phyloP scores from a whole-genome alignment of 2,888 invertebrate genomes.

The Tridacna gigas region DNA sequence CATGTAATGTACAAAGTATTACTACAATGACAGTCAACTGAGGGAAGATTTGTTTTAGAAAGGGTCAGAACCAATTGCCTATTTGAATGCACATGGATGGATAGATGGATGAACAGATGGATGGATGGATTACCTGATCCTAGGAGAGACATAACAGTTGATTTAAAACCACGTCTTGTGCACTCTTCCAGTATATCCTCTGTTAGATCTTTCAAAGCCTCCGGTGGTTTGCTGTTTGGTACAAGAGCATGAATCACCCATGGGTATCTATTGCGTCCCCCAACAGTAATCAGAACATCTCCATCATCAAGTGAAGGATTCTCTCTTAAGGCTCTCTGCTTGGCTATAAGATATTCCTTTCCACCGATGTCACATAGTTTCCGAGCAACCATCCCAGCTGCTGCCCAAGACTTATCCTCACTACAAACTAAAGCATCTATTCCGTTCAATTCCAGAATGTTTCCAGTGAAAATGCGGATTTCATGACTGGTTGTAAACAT shows the following conservation, averaged over 20 bases:
- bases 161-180: not conserved
- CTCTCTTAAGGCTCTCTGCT: not conserved
- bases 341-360: conserved; percentile 21
- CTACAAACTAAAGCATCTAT: conserved; percentile 45
- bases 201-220: not conserved
- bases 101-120: no score
- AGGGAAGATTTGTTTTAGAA: no score
- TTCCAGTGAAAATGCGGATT: conserved; percentile 22
- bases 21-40: no score
- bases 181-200: conserved; percentile 20
- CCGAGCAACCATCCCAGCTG: conserved; percentile 29
- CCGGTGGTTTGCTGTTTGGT: not conserved
- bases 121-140: conserved; percentile 34
- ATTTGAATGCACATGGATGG: no score
- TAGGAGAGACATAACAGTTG: conserved; percentile 40
- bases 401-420: conserved; percentile 30
- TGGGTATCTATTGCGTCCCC: conserved; percentile 23
- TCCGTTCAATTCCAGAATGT: conserved; percentile 25
- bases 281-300: conserved; percentile 25
- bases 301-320: not conserved
- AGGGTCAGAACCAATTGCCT: no score
- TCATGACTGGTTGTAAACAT: conserved; percentile 8
- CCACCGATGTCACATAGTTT: conserved; percentile 24
- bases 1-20: no score
- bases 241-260: conserved; percentile 30